Base-by-base conservation (phyloP, 2,888 invertebrate genomes). In the Torymus auratus region DNA sequence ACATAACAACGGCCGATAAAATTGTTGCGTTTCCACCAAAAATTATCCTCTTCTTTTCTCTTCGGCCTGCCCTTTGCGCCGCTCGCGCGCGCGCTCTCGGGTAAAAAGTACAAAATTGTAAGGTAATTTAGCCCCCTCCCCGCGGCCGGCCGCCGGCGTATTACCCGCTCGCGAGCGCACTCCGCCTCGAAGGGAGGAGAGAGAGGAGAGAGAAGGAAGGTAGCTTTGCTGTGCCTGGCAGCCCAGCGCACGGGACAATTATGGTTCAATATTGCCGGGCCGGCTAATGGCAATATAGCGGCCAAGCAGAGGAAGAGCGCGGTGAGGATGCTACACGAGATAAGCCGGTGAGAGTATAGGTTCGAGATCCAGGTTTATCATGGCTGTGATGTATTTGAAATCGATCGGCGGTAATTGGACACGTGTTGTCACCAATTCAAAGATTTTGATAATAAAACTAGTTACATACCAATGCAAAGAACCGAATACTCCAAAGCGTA, bases 1-100 rank as follows among this genome's bases (percentile, higher is more conserved):
- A 89, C 88, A 89, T 89, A 90, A 90, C 90, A 89, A 89, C 89
- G 88, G 85, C 88, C 89, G 89, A 89, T 89, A 90, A 89, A 89
- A 89, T 90, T 89, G 88, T 90, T 89, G 90, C 89, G 90, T 89
- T 89, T 90, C 90, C 87, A 90, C 89, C 90, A 89, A 89, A 89
- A 89, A 90, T 89, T 88, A 89, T 90, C 89, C 88, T 88, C 89
- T 87, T 87, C 88, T 87, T 88, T 87, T 86, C 86, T 84, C 84
- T 68, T 70, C 58, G 41, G 20, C 56, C 64, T 50, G 28, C 58
- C 74, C 70, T 55, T 73, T 80, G 75, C 77, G 69, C 15, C 65
- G 69, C 69, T 58, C 14, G 41, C 13, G 7, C 41, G 67, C 71
- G 77, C 55, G 61, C 28, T 53, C 55, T 61, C 68, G 87, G 86